Evolutionary conservation across 2,888 invertebrate species (phyloP).

Genomic region (Melikaiella ostensackeni): DNA sequence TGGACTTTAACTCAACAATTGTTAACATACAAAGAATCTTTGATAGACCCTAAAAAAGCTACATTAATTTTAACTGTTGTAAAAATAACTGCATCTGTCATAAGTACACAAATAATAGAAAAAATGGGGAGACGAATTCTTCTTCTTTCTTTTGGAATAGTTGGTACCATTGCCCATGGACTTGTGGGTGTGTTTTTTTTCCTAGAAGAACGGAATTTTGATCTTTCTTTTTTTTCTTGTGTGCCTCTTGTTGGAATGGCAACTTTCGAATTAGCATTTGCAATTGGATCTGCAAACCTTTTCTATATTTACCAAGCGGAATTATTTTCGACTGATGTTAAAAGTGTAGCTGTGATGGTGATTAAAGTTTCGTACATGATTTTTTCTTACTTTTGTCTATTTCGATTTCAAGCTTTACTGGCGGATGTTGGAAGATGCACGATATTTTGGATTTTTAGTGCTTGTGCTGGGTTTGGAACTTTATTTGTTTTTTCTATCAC

Average conservation of each 20-base stretch:
- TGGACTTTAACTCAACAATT: constrained; percentile 82
- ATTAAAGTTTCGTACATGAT: constrained; percentile 17
- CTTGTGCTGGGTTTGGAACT: not conserved
- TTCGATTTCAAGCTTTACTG: constrained; percentile 14
- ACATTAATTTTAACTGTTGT: constrained; percentile 80
- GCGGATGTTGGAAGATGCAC: not conserved
- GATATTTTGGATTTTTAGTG: constrained; percentile 6
- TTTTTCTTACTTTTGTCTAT: constrained; percentile 10
- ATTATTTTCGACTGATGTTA: constrained; percentile 11
- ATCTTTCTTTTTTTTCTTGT: not conserved
- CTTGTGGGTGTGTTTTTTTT: not conserved
- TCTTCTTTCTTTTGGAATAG: not conserved
- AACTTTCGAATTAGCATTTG: not conserved
- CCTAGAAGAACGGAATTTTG: not conserved
- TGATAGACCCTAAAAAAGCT: constrained; percentile 78
- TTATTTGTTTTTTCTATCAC: not conserved
- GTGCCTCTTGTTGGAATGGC: not conserved
- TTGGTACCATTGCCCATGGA: not conserved
- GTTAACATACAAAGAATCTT: constrained; percentile 79
- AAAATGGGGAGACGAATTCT: not conserved
- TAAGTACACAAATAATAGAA: constrained; percentile 10
- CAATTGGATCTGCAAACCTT: constrained; percentile 3
- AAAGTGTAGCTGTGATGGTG: constrained; percentile 11
- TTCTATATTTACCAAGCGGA: constrained; percentile 24
- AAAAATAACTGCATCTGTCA: constrained; percentile 64